Evolutionary conservation across 30 jellyfish, hydroid and myxozoan genomes (phyloP).

Genomic region (Hydractinia echinata): DNA sequence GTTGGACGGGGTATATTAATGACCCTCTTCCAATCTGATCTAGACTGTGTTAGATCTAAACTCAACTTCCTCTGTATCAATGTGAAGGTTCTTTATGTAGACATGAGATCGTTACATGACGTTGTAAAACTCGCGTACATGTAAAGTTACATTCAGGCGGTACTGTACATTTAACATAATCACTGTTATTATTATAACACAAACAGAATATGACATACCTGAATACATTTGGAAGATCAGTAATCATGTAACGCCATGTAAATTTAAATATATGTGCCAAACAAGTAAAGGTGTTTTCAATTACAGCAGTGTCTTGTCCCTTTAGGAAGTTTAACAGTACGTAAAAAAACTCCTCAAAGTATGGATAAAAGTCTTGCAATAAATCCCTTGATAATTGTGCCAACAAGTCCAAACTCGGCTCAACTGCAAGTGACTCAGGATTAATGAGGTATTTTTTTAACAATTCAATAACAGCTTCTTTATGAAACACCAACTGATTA

Average conservation of each 20-base stretch:
- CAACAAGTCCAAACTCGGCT: slow-evolving; percentile 70
- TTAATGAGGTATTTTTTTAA: slow-evolving; percentile 30
- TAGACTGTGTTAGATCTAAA: no score
- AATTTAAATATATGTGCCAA: slow-evolving; percentile 73
- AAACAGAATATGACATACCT: slow-evolving; percentile 41
- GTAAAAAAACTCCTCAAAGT: slow-evolving; percentile 48
- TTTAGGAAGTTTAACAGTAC: slow-evolving; percentile 21
- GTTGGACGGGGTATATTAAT: no score
- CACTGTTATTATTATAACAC: not conserved
- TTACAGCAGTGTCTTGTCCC: slow-evolving; percentile 54
- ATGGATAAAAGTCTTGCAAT: slow-evolving; percentile 57
- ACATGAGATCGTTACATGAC: no score
- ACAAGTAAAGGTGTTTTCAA: slow-evolving; percentile 66
- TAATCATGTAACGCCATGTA: slow-evolving; percentile 69
- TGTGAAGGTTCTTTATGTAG: no score
- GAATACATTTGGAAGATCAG: slow-evolving; percentile 44
- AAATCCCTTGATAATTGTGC: slow-evolving; percentile 74
- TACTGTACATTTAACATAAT: no score
- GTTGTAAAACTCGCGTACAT: no score
- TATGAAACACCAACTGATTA: slow-evolving; percentile 58
- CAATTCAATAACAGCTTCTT: slow-evolving; percentile 50
- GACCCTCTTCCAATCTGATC: no score
- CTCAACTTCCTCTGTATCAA: no score
- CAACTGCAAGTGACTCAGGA: slow-evolving; percentile 48
- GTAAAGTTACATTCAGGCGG: no score